Base-by-base conservation (phyloP, 2,113 vertebrate species). In the Catharus fuscescens region DNA sequence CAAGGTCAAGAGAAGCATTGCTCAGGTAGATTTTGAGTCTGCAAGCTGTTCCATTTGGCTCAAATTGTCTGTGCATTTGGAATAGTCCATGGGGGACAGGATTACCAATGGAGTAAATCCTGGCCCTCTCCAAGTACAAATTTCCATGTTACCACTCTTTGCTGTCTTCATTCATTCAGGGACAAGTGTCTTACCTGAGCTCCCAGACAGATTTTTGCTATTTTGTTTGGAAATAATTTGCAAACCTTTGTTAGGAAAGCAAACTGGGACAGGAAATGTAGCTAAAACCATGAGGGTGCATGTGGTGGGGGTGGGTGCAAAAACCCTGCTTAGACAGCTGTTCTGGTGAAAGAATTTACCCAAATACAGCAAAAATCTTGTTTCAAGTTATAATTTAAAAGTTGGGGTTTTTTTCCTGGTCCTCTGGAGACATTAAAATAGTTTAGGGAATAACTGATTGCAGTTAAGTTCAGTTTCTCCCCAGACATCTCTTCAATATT, bases 41-140 rank as follows among this genome's bases (percentile, higher is more conserved):
- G 66, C 87, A 92, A 70, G 87, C 85, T 93, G 92, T 91, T 95
- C 54, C 44, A 0, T 36, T 91, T 96, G 92, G 64, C 93, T 92
- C 26, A 1, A 0, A 12, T 47, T 77, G 24, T 65, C 70, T 88
- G 66, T 79, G 54, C 73, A 85, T 84, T 85, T 88, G 60, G 69
- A 86, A 40, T 29, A 64, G 60, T 94, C 90, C 36, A 4, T 47
- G 56, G 81, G 90, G 76, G 85, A 53, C 34, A 48, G 60, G 42
- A 66, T 90, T 72, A 40, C 78, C 14, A 19, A 6, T 76, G 50
- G 78, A 85, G 29, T 62, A 77, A 82, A 57, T 73, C 53, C 74
- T 80, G 50, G 28, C 45, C 26, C 38, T 50, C 47, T 36, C 42
- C 0, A 6, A 70, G 25, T 14, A 26, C 24, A 57, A 23, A 21